Conservation (phyloP, 64 coral and sea anemone species). For the Acropora tenuis region DNA sequence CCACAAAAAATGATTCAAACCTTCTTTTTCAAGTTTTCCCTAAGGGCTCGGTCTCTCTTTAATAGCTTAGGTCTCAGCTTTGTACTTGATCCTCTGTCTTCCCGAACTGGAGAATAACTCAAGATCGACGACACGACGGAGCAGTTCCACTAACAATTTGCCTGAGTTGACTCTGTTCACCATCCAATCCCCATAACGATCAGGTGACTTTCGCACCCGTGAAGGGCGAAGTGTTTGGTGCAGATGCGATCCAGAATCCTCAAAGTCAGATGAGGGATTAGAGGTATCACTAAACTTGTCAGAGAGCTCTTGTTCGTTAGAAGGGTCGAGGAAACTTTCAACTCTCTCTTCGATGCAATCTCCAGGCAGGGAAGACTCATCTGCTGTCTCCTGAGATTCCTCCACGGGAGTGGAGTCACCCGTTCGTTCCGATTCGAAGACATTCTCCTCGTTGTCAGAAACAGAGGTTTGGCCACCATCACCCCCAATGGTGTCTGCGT, state of each 20-base stretch:
- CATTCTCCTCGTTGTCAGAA: no score
- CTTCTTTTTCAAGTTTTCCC: not conserved
- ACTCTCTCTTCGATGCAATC: not conserved
- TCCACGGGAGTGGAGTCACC: no score
- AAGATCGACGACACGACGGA: not conserved
- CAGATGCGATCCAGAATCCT: no score
- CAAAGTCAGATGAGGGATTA: no score
- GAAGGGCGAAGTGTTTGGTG: no score
- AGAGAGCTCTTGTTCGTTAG: no score
- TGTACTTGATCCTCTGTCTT: not conserved
- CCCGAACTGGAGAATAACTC: not conserved
- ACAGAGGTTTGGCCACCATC: not conserved
- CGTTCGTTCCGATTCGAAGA: no score
- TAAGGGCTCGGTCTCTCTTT: not conserved
- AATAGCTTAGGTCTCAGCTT: not conserved
- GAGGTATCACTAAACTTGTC: no score
- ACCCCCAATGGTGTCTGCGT: not conserved
- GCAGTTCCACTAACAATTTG: not conserved
- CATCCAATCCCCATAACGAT: not conserved
- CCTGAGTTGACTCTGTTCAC: not conserved
- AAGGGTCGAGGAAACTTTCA: not conserved
- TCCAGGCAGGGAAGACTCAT: no score
- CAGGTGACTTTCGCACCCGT: not conserved
- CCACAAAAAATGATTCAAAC: not conserved
- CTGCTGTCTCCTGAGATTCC: no score